phyloP scores from a whole-genome alignment of 1,140 invertebrate genomes.

The Drosophila ananassae region DNA sequence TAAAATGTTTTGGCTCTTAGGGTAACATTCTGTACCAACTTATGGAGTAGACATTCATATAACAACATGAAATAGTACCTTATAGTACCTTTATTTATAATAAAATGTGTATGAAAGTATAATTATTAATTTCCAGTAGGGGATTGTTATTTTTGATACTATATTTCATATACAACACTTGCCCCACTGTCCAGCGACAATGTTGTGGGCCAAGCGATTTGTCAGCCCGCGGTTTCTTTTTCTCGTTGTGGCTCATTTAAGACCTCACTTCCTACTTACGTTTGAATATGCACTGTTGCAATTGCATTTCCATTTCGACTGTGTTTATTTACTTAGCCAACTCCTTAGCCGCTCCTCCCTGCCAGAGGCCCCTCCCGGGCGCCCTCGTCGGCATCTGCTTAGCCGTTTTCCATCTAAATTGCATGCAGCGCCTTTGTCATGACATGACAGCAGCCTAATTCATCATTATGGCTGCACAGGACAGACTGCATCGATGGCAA shows the following conservation, averaged over 20 bases:
- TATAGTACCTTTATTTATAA: too few relatives aligned
- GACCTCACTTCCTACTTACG: conserved; percentile 71
- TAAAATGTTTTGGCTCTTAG: too few relatives aligned
- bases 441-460: conserved; percentile 83
- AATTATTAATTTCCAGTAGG: too few relatives aligned
- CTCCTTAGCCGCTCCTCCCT: conserved; percentile 7
- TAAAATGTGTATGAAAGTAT: too few relatives aligned
- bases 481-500: conserved; percentile 26
- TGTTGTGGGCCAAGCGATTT: conserved; percentile 70
- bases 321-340: conserved; percentile 69
- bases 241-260: conserved; percentile 64
- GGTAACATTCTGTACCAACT: too few relatives aligned
- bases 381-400: not conserved
- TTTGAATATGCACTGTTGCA: conserved; percentile 67
- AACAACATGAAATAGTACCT: too few relatives aligned
- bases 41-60: too few relatives aligned
- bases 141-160: too few relatives aligned
- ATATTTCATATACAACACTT: not conserved
- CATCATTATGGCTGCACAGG: conserved; percentile 77
- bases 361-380: not conserved
- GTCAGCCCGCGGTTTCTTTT: conserved; percentile 53
- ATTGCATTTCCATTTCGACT: conserved; percentile 66
- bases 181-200: conserved; percentile 38
- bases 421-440: conserved; percentile 82
- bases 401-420: conserved; percentile 52